Evolutionary conservation across 2,888 invertebrate genomes (phyloP).

Genomic region (Dasysyrphus albostriatus): DNA sequence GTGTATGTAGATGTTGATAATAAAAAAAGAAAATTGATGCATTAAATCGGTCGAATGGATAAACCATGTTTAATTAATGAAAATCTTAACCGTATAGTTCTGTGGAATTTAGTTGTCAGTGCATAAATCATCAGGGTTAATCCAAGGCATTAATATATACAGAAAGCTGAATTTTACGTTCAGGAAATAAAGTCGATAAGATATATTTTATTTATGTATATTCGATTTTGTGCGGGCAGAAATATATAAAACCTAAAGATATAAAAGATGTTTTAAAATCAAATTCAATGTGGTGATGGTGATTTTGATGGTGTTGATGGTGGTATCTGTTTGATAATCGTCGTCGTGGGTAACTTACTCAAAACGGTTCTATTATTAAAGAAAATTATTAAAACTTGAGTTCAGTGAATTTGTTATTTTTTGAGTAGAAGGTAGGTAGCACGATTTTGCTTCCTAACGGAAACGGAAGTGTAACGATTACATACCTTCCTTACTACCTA

Average conservation of each 20-base stretch:
- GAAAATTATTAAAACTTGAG: conserved; percentile 62
- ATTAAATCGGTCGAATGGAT: conserved; percentile 20
- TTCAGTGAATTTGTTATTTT: conserved; percentile 70
- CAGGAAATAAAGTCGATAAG: conserved; percentile 25
- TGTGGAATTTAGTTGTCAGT: conserved; percentile 40
- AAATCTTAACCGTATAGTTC: conserved; percentile 20
- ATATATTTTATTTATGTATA: conserved; percentile 41
- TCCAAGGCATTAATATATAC: neutral
- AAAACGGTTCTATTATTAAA: conserved; percentile 73
- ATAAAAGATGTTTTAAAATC: conserved; percentile 36
- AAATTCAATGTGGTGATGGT: neutral
- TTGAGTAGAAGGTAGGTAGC: conserved; percentile 59
- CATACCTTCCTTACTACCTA: too few species aligned
- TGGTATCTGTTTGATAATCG: neutral
- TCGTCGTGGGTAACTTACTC: conserved; percentile 19
- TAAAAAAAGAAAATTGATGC: conserved; percentile 34
- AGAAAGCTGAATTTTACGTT: conserved; percentile 16
- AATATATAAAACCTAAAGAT: conserved; percentile 23
- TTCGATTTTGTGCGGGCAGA: conserved; percentile 10
- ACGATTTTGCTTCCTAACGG: conserved; percentile 33
- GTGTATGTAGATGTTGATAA: neutral
- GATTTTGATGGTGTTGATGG: neutral
- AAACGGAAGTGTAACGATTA: too few species aligned
- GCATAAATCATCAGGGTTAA: conserved; percentile 27
- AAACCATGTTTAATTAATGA: conserved; percentile 36